These are phyloP conservation scores for Hydropsyche betteni DNA, from an alignment of 2,888 invertebrate genomes.

Conservation along the genomic window DNA sequence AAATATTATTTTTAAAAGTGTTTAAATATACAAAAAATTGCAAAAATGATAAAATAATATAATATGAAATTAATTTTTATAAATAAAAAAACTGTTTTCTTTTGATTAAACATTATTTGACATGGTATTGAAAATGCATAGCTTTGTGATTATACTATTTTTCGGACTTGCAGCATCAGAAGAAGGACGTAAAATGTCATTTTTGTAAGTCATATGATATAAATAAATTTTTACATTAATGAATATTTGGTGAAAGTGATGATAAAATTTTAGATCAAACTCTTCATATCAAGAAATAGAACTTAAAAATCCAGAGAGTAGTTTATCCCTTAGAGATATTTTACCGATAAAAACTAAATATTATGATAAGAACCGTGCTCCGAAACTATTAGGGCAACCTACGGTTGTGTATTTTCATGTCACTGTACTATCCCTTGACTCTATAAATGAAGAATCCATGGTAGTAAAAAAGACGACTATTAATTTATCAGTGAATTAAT, in stretches of 20 bases:
- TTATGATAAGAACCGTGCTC: slow-evolving; percentile 90
- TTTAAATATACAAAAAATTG: too few relatives aligned
- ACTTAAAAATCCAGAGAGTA: slow-evolving; percentile 66
- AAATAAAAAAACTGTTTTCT: neutral
- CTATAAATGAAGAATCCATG: slow-evolving; percentile 97
- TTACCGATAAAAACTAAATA: slow-evolving; percentile 84
- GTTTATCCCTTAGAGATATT: slow-evolving; percentile 84
- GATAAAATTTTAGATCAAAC: slow-evolving; percentile 59
- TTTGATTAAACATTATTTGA: neutral
- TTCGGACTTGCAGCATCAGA: neutral
- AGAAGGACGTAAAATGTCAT: slow-evolving; percentile 18
- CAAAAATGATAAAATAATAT: too few relatives aligned
- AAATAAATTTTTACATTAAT: neutral
- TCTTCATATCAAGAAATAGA: slow-evolving; percentile 63
- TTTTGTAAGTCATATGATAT: slow-evolving; percentile 3
- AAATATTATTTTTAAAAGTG: too few relatives aligned
- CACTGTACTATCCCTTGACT: slow-evolving; percentile 88
- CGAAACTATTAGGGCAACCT: slow-evolving; percentile 84
- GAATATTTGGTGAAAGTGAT: neutral
- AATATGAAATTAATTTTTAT: too few relatives aligned
- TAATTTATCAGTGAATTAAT: neutral
- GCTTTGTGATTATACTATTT: neutral
- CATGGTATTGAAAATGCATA: neutral
- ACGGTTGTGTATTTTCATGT: slow-evolving; percentile 92
- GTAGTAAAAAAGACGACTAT: slow-evolving; percentile 59